Conservation (phyloP, 2,888 invertebrate species). For the Junonia oenone region DNA sequence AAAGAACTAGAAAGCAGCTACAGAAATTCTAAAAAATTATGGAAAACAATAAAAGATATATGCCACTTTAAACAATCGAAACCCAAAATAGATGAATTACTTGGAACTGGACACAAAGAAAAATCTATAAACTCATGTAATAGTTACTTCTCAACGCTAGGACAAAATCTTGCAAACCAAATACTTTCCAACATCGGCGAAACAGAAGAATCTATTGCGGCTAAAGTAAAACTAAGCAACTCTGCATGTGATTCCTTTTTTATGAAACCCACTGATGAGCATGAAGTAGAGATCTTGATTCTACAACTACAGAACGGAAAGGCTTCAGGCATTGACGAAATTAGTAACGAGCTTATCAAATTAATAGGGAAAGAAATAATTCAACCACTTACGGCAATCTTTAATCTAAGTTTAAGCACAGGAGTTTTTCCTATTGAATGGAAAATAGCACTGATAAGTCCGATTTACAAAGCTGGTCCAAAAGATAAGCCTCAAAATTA, state of each 20-base stretch:
- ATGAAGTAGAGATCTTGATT: conserved; percentile 11
- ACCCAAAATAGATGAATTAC: not conserved
- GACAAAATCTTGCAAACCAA: conserved; percentile 1
- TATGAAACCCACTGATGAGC: conserved; percentile 10
- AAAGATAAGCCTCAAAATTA: conserved; percentile 10
- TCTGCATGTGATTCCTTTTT: not conserved
- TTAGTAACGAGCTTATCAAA: conserved; percentile 7
- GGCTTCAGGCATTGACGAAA: conserved; percentile 10
- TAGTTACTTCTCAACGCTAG: conserved; percentile 8
- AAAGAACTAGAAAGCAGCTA: conserved; percentile 18
- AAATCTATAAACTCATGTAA: not conserved
- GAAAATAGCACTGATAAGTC: conserved; percentile 14
- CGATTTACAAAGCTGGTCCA: conserved; percentile 18
- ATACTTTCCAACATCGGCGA: not conserved
- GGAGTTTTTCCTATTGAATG: conserved; percentile 17
- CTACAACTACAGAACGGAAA: conserved; percentile 2
- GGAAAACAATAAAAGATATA: conserved; percentile 22
- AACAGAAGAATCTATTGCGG: not conserved
- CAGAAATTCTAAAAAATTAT: conserved; percentile 23
- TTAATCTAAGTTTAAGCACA: conserved; percentile 9
- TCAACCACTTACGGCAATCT: conserved; percentile 4
- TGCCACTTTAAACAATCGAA: conserved; percentile 5
- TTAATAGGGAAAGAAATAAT: not conserved
- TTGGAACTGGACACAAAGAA: not conserved
- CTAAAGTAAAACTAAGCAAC: not conserved